Evolutionary conservation across 2,113 vertebrate genomes (phyloP), one percentile per base, ranked within the genome.

Genomic region (Callipepla squamata): DNA sequence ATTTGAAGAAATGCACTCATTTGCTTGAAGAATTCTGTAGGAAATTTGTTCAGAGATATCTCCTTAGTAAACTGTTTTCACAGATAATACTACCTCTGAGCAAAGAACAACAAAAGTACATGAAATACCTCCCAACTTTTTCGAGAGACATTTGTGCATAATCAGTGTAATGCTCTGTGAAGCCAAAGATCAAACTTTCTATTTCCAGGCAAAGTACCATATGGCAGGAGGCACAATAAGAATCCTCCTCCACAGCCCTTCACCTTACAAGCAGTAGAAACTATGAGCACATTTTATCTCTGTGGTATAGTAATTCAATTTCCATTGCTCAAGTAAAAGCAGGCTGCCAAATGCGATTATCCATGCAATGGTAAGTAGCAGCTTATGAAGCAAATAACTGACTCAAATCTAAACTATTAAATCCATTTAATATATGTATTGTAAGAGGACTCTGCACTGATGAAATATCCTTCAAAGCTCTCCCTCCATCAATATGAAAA

Each of bases 121-220:
- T 34, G 11, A 90, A 90, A 83, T 30, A 82, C 7, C 15, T 47
- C 10, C 17, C 58, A 67, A 67, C 11, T 85, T 74, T 47, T 74
- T 6, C 0, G 1, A 74, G 42, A 73, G 23, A 42, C 13, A 48
- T 80, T 69, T 68, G 26, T 78, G 45, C 53, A 48, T 65, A 57
- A 70, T 22, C 23, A 67, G 23, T 18, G 9, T 72, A 57, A 92
- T 3, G 10, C 13, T 5, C 3, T 12, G 53, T 44, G 85, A 89
- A 91, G 80, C 45, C 51, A 55, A 92, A 89, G 87, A 89, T 34
- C 73, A 89, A 94, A 36, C n/a, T 78, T 90, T 55, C 61, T 85
- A 69, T 90, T 84, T 70, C 45, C 65, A 76, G 79, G 42, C 34
- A 47, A 72, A 77, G 86, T 20, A 90, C 72, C 90, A 75, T n/a